Percentiles rank a stretch among this genome's conserved stretches.
These are phyloP conservation scores for Iselma pallidipennis DNA, from an alignment of 2,888 invertebrate genomes.

Conservation along the genomic window DNA sequence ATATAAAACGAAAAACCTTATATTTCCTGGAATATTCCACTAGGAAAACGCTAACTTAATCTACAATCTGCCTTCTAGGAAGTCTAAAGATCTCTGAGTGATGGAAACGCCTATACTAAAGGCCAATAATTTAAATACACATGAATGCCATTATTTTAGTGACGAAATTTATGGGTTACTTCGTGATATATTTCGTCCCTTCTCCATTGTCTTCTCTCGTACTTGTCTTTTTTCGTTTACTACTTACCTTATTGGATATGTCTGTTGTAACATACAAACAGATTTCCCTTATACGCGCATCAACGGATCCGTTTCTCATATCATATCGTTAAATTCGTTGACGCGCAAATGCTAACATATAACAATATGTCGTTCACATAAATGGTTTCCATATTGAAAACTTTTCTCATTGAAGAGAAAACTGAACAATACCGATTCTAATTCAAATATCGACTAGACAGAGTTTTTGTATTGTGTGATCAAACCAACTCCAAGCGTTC, in stretches of 20 bases:
- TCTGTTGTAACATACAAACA: constrained; percentile 39
- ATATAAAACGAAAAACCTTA: too few species aligned
- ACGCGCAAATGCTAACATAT: constrained; percentile 35
- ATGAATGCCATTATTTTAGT: constrained; percentile 16
- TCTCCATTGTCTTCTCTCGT: too few species aligned
- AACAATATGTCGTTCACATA: constrained; percentile 32
- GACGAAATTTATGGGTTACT: constrained; percentile 34
- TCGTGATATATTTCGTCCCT: constrained; percentile 27
- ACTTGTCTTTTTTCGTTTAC: neutral
- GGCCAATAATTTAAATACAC: too few species aligned
- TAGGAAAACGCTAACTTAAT: too few species aligned
- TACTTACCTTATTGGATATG: constrained; percentile 34
- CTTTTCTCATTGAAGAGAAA: neutral
- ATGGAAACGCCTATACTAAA: too few species aligned
- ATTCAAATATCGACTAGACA: neutral
- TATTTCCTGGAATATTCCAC: too few species aligned
- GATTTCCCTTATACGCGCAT: constrained; percentile 32
- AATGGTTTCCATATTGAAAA: constrained; percentile 30
- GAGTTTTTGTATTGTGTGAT: neutral
- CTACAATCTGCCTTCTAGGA: too few species aligned
- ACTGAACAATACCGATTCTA: neutral
- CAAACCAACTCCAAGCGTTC: too few species aligned
- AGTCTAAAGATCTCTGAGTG: too few species aligned
- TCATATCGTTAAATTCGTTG: constrained; percentile 32
- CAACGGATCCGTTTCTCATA: constrained; percentile 37